Conservation (phyloP, 2,113 vertebrate species). For the Zingel zingel region DNA sequence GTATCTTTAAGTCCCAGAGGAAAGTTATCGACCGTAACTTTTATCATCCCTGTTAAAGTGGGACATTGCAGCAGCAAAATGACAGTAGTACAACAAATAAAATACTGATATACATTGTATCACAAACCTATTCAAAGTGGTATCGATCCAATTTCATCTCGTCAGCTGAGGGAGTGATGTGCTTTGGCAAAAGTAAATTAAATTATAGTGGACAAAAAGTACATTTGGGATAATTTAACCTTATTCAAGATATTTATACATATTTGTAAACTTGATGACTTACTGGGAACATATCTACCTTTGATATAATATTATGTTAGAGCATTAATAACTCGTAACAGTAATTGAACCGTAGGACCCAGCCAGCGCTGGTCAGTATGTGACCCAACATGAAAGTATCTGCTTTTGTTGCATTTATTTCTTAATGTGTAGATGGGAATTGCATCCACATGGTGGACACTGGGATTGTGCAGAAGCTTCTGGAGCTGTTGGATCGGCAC, state of each 20-base stretch:
- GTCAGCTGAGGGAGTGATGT: background rate
- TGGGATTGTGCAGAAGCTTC: slow-evolving; percentile 95
- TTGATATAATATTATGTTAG: background rate
- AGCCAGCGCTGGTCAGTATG: background rate
- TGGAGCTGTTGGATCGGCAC: slow-evolving; percentile 94
- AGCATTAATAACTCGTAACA: background rate
- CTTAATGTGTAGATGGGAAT: slow-evolving; percentile 89
- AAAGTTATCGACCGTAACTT: background rate
- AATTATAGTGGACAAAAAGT: background rate
- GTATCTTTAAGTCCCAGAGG: background rate
- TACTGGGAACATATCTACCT: background rate
- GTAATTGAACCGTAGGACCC: background rate
- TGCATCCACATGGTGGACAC: slow-evolving; percentile 99
- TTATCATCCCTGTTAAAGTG: background rate
- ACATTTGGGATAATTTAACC: background rate
- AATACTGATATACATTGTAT: background rate
- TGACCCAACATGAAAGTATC: background rate
- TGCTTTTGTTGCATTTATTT: background rate
- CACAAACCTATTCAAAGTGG: background rate
- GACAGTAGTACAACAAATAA: background rate
- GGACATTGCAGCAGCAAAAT: background rate
- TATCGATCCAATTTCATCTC: background rate
- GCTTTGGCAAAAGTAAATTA: background rate
- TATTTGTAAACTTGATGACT: background rate
- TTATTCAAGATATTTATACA: background rate